phyloP scores from a whole-genome alignment of 2,888 invertebrate genomes.

The Drosophila mimica region DNA sequence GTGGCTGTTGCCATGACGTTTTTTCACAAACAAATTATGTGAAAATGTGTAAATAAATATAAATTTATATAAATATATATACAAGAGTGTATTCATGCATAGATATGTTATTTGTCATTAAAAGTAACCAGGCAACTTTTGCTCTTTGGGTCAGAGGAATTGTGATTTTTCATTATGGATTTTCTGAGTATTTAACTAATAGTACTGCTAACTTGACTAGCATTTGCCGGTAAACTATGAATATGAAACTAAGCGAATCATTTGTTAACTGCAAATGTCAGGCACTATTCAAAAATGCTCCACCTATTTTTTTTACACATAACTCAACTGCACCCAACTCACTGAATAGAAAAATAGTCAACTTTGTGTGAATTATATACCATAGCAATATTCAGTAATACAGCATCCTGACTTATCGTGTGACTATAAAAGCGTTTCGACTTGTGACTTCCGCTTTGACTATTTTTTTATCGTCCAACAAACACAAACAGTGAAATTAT shows the following conservation, averaged over 20 bases:
- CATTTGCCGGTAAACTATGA: constrained; percentile 36
- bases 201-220: constrained; percentile 21
- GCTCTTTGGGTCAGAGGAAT: constrained; percentile 39
- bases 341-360: too few relatives aligned
- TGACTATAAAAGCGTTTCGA: background rate
- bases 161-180: constrained; percentile 13
- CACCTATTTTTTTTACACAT: too few relatives aligned
- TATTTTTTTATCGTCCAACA: constrained; percentile 42
- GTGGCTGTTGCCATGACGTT: constrained; percentile 61
- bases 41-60: constrained; percentile 32
- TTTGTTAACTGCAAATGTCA: background rate
- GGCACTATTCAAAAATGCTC: background rate
- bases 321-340: too few relatives aligned
- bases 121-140: constrained; percentile 55
- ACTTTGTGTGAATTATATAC: background rate
- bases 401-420: constrained; percentile 5
- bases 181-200: constrained; percentile 46
- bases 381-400: background rate
- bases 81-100: background rate
- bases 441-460: constrained; percentile 28
- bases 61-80: background rate
- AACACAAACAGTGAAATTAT: constrained; percentile 44
- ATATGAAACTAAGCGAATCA: constrained; percentile 16
- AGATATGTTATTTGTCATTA: constrained; percentile 6
- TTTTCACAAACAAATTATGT: constrained; percentile 55